Base-by-base conservation (phyloP, 2,888 invertebrate species). In the Drosophila planitibia region DNA sequence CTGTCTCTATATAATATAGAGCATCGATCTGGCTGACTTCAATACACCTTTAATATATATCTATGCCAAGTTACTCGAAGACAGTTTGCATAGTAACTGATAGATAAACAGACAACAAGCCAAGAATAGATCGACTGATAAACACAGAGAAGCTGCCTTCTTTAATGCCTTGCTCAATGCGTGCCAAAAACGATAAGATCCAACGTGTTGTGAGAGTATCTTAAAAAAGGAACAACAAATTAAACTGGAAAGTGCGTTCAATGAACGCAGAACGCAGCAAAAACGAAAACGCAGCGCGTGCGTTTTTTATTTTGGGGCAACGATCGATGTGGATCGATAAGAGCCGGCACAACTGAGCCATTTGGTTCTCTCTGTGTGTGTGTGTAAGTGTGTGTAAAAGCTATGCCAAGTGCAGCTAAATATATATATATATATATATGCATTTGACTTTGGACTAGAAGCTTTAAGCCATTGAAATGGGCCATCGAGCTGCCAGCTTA, bases 211-310 rank as follows among this genome's bases (percentile, higher is more conserved):
- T 22, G 5, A 51, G 41, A n/a, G 57, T 49, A 66, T 58, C n/a
- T 52, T 22, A 4, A 30, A 12, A 37, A n/a, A 41, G 52, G 33
- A 39, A 32, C 35, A 54, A 51, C 41, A 61, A 60, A 70, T 60
- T 47, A 57, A 53, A 55, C 49, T 68, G 68, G 69, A 78, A 90
- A 87, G 81, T 90, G 89, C 91, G 91, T 90, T 85, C 89, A 85
- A 76, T 82, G 85, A 89, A 91, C 90, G 91, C 82, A 81, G 28
- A 55, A 41, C 55, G 68, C 57, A 32, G 25, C 33, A 37, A 47
- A 47, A 47, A 22, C 22, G 25, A 72, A 57, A 58, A 52, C 32
- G 57, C 25, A 53, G 53, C 70, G 70, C 58, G 52, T 62, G 19
- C 37, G 6, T 63, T 57, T 32, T 44, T 41, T 44, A 44, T 58